Evolutionary conservation across 2,888 invertebrate species (phyloP).

Genomic region (Oasisia sp.): DNA sequence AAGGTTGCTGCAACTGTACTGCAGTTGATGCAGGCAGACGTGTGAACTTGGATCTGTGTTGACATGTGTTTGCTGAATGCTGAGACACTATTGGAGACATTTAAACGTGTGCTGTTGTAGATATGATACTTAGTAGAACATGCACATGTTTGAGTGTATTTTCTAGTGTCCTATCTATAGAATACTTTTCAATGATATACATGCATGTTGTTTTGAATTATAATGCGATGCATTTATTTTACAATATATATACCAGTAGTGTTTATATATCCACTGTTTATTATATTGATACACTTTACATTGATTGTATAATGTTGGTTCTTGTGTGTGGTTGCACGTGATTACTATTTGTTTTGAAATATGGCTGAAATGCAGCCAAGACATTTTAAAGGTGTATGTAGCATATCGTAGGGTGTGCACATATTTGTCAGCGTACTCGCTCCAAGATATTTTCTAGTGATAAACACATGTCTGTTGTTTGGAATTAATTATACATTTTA

Average conservation of each 20-base stretch:
- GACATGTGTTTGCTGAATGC: neutral
- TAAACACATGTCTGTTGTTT: too few species aligned
- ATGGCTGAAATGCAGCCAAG: too few species aligned
- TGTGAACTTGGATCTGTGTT: neutral
- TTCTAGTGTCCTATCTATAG: neutral
- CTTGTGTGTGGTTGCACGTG: neutral
- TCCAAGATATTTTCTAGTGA: too few species aligned
- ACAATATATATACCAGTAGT: neutral
- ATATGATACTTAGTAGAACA: neutral
- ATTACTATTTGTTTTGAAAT: neutral
- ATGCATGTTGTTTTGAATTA: neutral
- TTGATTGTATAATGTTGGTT: neutral
- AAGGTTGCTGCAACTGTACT: neutral
- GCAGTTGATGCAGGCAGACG: neutral
- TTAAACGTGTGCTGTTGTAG: neutral
- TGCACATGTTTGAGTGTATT: neutral
- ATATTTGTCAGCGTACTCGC: too few species aligned
- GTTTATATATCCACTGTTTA: neutral
- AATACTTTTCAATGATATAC: neutral
- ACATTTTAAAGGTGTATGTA: too few species aligned
- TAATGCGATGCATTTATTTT: neutral
- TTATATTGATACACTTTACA: neutral
- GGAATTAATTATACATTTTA: too few species aligned
- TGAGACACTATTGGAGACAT: neutral
- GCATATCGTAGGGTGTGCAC: too few species aligned